Percentiles rank a stretch among this genome's conserved stretches.
These are phyloP conservation scores for Melanotaenia boesemani DNA, from an alignment of 2,797 vertebrate species.

Conservation along the genomic window DNA sequence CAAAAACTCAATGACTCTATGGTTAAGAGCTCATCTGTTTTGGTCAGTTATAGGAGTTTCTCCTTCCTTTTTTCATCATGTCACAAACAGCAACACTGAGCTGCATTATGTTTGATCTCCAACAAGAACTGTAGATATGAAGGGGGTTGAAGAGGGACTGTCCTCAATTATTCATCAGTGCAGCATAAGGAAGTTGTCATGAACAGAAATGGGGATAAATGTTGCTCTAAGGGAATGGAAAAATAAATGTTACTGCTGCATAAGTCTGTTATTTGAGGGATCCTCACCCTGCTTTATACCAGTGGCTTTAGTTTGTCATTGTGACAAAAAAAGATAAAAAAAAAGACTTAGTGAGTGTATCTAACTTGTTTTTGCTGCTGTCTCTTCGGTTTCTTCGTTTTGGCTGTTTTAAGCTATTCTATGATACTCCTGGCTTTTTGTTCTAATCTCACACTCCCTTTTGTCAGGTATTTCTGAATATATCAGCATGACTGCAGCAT, in stretches of 20 bases:
- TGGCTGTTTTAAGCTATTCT: conserved; percentile 16
- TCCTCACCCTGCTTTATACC: neutral
- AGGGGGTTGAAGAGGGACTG: conserved; percentile 14
- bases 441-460: conserved; percentile 10
- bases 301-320: conserved; percentile 7
- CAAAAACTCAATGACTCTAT: conserved; percentile 6
- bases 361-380: neutral
- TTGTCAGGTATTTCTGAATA: conserved; percentile 41
- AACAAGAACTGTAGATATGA: conserved; percentile 24
- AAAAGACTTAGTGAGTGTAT: neutral
- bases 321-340: neutral
- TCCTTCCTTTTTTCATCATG: conserved; percentile 28
- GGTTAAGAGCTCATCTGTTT: conserved; percentile 27
- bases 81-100: conserved; percentile 26
- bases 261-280: neutral
- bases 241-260: neutral
- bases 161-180: conserved; percentile 55
- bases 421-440: conserved; percentile 20
- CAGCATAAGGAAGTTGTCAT: conserved; percentile 25
- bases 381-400: conserved; percentile 30
- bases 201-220: conserved; percentile 23
- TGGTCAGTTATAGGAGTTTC: conserved; percentile 34
- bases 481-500: conserved; percentile 31
- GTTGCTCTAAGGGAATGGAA: conserved; percentile 19
- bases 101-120: conserved; percentile 28